A percentile compares a stretch with the other conserved stretches of the same genome.
These are phyloP conservation scores for Mesitornis unicolor DNA, from an alignment of 2,113 vertebrate species.

Conservation along the genomic window DNA sequence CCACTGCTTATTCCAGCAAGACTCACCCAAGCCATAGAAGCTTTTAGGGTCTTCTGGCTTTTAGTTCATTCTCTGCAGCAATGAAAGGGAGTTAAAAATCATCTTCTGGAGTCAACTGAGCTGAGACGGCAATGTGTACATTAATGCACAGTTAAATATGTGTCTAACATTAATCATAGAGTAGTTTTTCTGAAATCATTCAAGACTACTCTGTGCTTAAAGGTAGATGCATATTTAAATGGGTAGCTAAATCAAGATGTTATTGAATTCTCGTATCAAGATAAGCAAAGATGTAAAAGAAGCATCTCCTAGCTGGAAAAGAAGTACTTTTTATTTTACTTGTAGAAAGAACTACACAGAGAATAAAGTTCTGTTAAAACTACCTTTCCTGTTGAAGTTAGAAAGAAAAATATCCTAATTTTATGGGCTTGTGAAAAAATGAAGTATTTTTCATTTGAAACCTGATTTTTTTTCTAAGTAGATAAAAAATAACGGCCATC, in stretches of 20 bases:
- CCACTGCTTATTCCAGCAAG: neutral
- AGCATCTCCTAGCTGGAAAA: neutral
- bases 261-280: neutral
- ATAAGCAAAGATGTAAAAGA: neutral
- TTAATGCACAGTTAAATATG: neutral
- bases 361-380: slow-evolving; percentile 3
- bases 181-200: neutral
- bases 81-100: neutral
- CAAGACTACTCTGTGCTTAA: neutral
- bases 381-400: neutral
- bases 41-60: neutral
- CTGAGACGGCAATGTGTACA: neutral
- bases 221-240: neutral
- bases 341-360: neutral
- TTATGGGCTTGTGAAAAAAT: neutral
- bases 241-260: neutral
- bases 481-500: neutral
- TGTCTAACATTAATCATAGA: neutral
- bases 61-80: neutral
- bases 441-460: neutral
- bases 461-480: slow-evolving; percentile 1
- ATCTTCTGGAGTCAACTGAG: neutral
- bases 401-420: slow-evolving; percentile 15
- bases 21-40: neutral
- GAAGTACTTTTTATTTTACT: neutral